Percentiles rank a stretch among this genome's conserved stretches.
phyloP scores from a whole-genome alignment of 2,888 invertebrate genomes.

The Pheosia gnoma region DNA sequence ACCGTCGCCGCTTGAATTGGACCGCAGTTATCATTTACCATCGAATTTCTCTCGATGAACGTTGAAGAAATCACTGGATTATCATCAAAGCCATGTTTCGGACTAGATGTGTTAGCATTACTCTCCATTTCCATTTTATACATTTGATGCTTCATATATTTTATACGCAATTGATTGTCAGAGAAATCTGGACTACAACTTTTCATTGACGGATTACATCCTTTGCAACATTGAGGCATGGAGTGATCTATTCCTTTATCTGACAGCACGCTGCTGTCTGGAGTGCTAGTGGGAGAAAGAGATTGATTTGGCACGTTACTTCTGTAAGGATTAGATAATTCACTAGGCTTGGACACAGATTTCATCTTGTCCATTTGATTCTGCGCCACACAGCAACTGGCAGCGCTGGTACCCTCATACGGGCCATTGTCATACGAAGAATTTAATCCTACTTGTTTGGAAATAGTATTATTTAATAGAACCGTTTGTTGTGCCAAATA shows the following conservation, averaged over 20 bases:
- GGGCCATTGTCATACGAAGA: slow-evolving; percentile 62
- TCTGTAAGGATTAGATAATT: slow-evolving; percentile 61
- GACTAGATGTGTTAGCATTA: slow-evolving; percentile 80
- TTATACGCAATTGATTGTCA: slow-evolving; percentile 68
- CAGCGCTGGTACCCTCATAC: slow-evolving; percentile 54
- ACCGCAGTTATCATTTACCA: slow-evolving; percentile 85
- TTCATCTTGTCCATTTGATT: slow-evolving; percentile 63
- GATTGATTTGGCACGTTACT: slow-evolving; percentile 67
- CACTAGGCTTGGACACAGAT: slow-evolving; percentile 51
- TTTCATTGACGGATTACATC: slow-evolving; percentile 76
- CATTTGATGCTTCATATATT: slow-evolving; percentile 70
- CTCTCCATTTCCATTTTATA: slow-evolving; percentile 79
- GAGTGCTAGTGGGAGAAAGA: slow-evolving; percentile 73
- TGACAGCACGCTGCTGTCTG: slow-evolving; percentile 75
- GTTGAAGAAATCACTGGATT: slow-evolving; percentile 89
- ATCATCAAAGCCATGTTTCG: slow-evolving; percentile 80
- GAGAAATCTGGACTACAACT: slow-evolving; percentile 66
- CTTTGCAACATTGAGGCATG: slow-evolving; percentile 78
- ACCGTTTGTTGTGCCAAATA: slow-evolving; percentile 96
- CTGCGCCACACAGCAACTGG: slow-evolving; percentile 49
- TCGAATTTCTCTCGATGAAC: slow-evolving; percentile 84
- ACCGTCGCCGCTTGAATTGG: slow-evolving; percentile 94
- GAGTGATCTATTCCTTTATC: slow-evolving; percentile 64
- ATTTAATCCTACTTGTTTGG: slow-evolving; percentile 84
- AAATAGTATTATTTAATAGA: slow-evolving; percentile 92